Evolutionary conservation across 2,888 invertebrate species (phyloP).

Genomic region (Baronia brevicornis): DNA sequence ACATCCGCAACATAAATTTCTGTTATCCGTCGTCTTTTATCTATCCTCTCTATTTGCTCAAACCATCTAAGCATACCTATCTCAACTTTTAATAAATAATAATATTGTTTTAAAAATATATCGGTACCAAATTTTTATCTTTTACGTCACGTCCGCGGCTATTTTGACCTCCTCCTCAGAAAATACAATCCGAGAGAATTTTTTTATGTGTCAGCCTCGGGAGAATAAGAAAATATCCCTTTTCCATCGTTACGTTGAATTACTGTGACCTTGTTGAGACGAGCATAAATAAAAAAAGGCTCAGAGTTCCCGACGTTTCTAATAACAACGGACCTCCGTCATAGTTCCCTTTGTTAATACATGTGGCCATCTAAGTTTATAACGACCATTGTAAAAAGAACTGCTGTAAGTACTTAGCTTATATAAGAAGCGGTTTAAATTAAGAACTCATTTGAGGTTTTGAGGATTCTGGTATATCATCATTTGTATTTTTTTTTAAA

Average conservation of each 20-base stretch:
- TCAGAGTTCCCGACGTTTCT: conserved; percentile 21
- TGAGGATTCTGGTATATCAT: too few relatives aligned
- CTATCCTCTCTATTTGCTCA: too few relatives aligned
- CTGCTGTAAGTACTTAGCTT: conserved; percentile 1
- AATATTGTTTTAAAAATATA: neutral
- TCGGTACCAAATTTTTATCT: conserved; percentile 4
- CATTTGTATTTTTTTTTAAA: too few relatives aligned
- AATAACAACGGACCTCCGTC: conserved; percentile 27
- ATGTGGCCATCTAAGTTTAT: conserved; percentile 12
- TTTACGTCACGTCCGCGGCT: conserved; percentile 4
- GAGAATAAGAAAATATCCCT: conserved; percentile 19
- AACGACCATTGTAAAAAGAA: conserved; percentile 3
- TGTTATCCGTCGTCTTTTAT: too few relatives aligned
- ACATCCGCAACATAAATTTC: too few relatives aligned
- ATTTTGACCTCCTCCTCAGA: conserved; percentile 8
- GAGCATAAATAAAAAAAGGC: conserved; percentile 25
- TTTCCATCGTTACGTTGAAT: conserved; percentile 18
- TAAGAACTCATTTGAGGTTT: too few relatives aligned
- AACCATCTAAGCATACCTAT: too few relatives aligned
- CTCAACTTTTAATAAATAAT: neutral
- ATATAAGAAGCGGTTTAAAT: neutral
- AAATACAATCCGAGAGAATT: conserved; percentile 15
- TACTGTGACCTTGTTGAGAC: conserved; percentile 16
- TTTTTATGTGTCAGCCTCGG: conserved; percentile 15
- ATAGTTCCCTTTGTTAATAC: conserved; percentile 16